Evolutionary conservation across 2,113 vertebrate genomes (phyloP).

Genomic region (Dendropsophus ebraccatus): DNA sequence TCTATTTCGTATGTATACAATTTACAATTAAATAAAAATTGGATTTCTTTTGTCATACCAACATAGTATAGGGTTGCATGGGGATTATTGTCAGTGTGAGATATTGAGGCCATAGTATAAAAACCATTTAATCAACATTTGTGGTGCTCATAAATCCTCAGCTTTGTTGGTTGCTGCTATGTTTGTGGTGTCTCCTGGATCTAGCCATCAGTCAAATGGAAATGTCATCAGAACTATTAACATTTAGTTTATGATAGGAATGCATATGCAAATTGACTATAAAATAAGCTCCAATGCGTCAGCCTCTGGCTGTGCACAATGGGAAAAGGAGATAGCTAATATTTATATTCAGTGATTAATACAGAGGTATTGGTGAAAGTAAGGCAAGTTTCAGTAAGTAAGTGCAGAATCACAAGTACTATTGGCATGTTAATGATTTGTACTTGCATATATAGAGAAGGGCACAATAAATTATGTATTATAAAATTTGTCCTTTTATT

Average conservation of each 20-base stretch:
- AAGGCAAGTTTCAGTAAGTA: background rate
- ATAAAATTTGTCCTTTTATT: background rate
- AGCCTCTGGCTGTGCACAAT: constrained; percentile 51
- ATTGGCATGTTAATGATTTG: background rate
- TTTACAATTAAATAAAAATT: background rate
- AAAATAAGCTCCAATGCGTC: constrained; percentile 41
- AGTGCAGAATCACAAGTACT: background rate
- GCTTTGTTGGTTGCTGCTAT: constrained; percentile 38
- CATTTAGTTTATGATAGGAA: constrained; percentile 59
- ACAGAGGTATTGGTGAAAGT: background rate
- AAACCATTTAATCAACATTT: constrained; percentile 51
- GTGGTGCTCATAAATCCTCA: constrained; percentile 48
- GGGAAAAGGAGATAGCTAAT: constrained; percentile 37
- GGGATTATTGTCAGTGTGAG: constrained; percentile 55
- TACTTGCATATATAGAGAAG: background rate
- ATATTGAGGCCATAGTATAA: constrained; percentile 37
- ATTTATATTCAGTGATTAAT: constrained; percentile 37
- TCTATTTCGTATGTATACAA: background rate
- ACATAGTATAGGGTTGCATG: constrained; percentile 43
- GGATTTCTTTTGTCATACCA: constrained; percentile 7
- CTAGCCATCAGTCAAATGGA: constrained; percentile 45
- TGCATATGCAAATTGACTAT: constrained; percentile 57
- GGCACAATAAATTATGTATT: background rate
- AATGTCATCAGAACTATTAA: constrained; percentile 59
- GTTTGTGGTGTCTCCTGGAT: constrained; percentile 37